Conservation (phyloP, 1,140 invertebrate genomes). For the Delia radicum region DNA sequence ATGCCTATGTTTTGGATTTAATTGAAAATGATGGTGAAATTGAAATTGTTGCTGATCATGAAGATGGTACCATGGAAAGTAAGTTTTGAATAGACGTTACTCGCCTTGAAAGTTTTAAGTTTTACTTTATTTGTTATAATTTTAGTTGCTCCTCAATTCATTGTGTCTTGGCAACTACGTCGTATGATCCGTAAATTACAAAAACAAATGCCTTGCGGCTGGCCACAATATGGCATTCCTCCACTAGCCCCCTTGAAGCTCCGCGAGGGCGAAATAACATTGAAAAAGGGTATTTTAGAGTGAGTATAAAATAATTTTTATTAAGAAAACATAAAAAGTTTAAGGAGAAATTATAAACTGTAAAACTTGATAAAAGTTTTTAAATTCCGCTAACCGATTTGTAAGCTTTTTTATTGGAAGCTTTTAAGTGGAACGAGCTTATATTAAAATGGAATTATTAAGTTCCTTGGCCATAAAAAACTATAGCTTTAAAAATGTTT, state of each 20-base stretch:
- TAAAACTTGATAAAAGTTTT: background rate
- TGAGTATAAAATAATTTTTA: constrained; percentile 13
- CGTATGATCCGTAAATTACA: constrained; percentile 47
- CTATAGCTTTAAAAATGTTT: too few species aligned
- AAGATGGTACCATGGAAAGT: constrained; percentile 38
- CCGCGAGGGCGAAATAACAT: constrained; percentile 36
- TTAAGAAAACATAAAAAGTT: background rate
- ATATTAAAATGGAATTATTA: too few species aligned
- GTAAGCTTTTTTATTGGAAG: background rate
- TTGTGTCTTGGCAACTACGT: constrained; percentile 49
- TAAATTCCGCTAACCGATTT: background rate
- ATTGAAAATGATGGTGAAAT: constrained; percentile 43
- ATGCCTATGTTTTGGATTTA: constrained; percentile 23
- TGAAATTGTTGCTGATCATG: constrained; percentile 35
- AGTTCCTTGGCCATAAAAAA: too few species aligned
- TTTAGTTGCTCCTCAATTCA: constrained; percentile 40
- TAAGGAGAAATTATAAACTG: background rate
- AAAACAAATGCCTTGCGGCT: constrained; percentile 50
- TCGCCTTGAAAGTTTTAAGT: background rate
- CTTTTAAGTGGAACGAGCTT: too few species aligned
- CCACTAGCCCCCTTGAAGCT: constrained; percentile 44
- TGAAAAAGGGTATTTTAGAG: constrained; percentile 45
- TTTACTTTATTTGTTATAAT: background rate
- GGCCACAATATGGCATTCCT: constrained; percentile 43
- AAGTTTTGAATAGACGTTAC: constrained; percentile 30